Percentiles rank a stretch among this genome's conserved stretches.
phyloP scores from a whole-genome alignment of 1,140 invertebrate species.

The Hycleus cichorii region DNA sequence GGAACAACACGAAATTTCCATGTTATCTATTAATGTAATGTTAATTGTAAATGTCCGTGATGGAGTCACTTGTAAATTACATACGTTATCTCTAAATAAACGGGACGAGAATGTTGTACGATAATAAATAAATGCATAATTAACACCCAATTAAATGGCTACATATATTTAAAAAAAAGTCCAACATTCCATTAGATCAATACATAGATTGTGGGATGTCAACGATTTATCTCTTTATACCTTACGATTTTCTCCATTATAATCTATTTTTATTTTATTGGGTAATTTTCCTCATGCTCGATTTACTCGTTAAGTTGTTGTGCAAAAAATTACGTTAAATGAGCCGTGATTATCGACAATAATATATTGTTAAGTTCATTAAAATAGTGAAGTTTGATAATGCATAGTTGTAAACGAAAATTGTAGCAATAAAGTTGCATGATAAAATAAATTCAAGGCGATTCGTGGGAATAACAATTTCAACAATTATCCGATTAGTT shows the following conservation, averaged over 20 bases:
- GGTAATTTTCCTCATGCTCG: too few species aligned
- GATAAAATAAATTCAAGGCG: slow-evolving; percentile 2
- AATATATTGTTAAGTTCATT: slow-evolving; percentile 12
- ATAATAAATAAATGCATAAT: slow-evolving; percentile 12
- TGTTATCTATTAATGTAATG: too few species aligned
- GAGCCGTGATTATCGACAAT: slow-evolving; percentile 12
- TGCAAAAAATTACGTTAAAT: slow-evolving; percentile 5
- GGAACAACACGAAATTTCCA: too few species aligned
- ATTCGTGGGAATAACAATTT: slow-evolving; percentile 13
- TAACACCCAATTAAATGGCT: slow-evolving; percentile 7
- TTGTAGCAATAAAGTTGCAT: slow-evolving; percentile 14
- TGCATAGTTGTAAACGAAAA: slow-evolving; percentile 13
- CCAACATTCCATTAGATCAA: slow-evolving; percentile 1
- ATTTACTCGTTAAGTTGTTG: too few species aligned
- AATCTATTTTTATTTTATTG: too few species aligned
- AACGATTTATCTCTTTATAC: too few species aligned
- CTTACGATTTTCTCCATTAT: too few species aligned
- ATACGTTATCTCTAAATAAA: too few species aligned
- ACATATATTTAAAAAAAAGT: neutral
- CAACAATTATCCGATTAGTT: too few species aligned
- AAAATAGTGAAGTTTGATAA: neutral
- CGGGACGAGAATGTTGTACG: neutral
- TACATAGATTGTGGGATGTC: too few species aligned
- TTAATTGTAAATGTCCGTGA: too few species aligned
- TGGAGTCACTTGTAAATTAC: too few species aligned